Evolutionary conservation across 2,797 vertebrate genomes (phyloP), one percentile per base, ranked within the genome.

Genomic region (Echiichthys vipera): DNA sequence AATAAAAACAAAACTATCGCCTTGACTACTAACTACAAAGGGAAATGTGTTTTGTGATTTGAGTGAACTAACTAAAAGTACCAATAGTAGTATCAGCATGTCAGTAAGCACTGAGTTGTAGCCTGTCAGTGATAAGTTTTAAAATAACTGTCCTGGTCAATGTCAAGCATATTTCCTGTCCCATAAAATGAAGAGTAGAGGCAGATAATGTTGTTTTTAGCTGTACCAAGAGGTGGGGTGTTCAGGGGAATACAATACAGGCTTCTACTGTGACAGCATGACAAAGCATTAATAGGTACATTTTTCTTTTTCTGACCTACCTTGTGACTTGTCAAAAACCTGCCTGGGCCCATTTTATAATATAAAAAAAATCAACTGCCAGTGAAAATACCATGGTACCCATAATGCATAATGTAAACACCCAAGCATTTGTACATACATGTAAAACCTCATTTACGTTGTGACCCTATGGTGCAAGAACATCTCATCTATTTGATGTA

Each of bases 361-460:
- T 46, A 6, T 32, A 63, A 25, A 37, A 67, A 56, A 20, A 59
- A 74, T 65, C 69, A 72, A 69, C 49, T 71, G 45, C 62, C 50
- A 22, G 39, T 45, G 43, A 14, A 69, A 72, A 73, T 39, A 30
- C 46, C 22, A 62, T 20, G 1, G 24, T 18, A 15, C 37, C 65
- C 29, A 64, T 73, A 71, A 59, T 29, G 12, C n/a, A 30, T 34
- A 58, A 40, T 75, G 56, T 73, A 74, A 73, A 83, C 69, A 81
- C 47, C 40, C 47, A 29, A 54, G 62, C 53, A 56, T 20, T 47
- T 74, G 46, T 27, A 46, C 29, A 8, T 65, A 30, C 37, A 57
- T 22, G 20, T 32, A 51, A 64, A 75, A 61, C 69, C 53, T 74
- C 43, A 71, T 74, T 76, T 74, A 27, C 64, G 47, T 37, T 30